Conservation (phyloP, 2,113 vertebrate species). For the Centropus unirufus region DNA sequence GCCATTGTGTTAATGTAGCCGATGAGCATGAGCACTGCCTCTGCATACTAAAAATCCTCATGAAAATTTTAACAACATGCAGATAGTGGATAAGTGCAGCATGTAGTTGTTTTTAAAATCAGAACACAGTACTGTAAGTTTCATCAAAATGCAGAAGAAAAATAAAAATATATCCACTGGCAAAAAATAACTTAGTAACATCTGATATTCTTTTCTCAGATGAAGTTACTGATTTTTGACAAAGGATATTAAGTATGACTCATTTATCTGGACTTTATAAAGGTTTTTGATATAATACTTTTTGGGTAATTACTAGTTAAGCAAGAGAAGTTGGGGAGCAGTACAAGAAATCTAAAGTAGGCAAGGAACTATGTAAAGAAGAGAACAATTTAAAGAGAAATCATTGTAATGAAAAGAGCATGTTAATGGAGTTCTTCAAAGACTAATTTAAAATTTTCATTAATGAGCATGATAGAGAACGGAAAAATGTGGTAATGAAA, state of each 20-base stretch:
- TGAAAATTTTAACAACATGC: slow-evolving; percentile 68
- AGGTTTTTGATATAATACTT: slow-evolving; percentile 45
- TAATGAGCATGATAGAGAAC: slow-evolving; percentile 25
- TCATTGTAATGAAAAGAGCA: neutral
- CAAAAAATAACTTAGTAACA: slow-evolving; percentile 32
- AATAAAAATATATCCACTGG: slow-evolving; percentile 28
- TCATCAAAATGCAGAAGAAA: slow-evolving; percentile 34
- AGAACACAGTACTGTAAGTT: neutral
- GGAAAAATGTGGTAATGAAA: slow-evolving; percentile 11
- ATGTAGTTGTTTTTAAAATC: slow-evolving; percentile 13
- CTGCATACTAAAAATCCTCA: slow-evolving; percentile 72
- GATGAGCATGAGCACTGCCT: slow-evolving; percentile 44
- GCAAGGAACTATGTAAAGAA: slow-evolving; percentile 27
- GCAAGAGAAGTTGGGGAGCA: slow-evolving; percentile 6
- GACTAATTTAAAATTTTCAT: slow-evolving; percentile 17
- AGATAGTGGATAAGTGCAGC: slow-evolving; percentile 23
- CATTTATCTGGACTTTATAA: slow-evolving; percentile 47
- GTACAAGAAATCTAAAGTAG: slow-evolving; percentile 26
- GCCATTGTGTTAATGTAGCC: slow-evolving; percentile 75
- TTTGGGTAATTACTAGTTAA: slow-evolving; percentile 58
- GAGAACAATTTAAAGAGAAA: slow-evolving; percentile 32
- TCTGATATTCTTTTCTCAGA: slow-evolving; percentile 6
- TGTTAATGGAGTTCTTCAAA: slow-evolving; percentile 41
- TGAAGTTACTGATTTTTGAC: slow-evolving; percentile 25
- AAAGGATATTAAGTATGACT: slow-evolving; percentile 37